Conservation (phyloP, 2,113 vertebrate species). For the Petaurus breviceps region DNA sequence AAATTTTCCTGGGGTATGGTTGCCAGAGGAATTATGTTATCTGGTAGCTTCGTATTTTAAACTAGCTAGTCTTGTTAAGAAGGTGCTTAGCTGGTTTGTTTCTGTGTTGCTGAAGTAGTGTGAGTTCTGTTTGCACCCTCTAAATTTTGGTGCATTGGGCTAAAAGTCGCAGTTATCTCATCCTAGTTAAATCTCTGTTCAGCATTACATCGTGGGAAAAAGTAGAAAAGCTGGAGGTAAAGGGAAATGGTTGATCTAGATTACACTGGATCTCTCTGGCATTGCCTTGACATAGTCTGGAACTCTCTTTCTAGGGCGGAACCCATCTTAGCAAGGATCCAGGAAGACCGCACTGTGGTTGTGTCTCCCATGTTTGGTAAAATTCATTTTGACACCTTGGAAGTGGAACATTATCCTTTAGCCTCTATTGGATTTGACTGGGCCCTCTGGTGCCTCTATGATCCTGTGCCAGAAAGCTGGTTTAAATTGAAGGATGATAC, state of each 20-base stretch:
- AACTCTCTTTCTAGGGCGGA: slow-evolving; percentile 66
- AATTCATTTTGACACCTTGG: slow-evolving; percentile 70
- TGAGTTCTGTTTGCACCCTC: not conserved
- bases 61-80: too few species aligned
- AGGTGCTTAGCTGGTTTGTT: too few species aligned
- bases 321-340: slow-evolving; percentile 73
- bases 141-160: not conserved
- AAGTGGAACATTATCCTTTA: slow-evolving; percentile 35
- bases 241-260: not conserved
- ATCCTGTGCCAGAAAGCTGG: slow-evolving; percentile 49
- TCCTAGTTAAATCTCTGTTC: not conserved
- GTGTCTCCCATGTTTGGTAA: slow-evolving; percentile 77
- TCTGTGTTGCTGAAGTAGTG: too few species aligned
- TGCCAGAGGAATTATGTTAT: too few species aligned
- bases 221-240: not conserved
- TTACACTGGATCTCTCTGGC: not conserved
- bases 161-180: not conserved
- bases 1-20: not conserved
- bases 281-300: not conserved
- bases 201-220: not conserved
- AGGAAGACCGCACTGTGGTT: slow-evolving; percentile 73
- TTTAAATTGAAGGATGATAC: slow-evolving; percentile 62
- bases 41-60: too few species aligned
- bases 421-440: slow-evolving; percentile 76
- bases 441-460: slow-evolving; percentile 74